Evolutionary conservation across 2,797 vertebrate genomes (phyloP).

Genomic region (Poecilia gillii): DNA sequence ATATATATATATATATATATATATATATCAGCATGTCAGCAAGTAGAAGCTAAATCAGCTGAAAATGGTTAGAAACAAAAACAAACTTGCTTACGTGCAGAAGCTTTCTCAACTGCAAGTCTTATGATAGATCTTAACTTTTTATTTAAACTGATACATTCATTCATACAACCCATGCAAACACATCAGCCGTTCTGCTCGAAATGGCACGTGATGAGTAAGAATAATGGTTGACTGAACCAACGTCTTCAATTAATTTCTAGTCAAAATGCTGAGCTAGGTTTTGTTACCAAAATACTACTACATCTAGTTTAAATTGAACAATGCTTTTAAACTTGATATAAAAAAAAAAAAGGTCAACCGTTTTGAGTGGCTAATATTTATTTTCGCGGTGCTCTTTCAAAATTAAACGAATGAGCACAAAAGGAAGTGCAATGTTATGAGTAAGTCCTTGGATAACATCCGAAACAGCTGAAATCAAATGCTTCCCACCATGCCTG

Average conservation of each 20-base stretch:
- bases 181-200: not conserved
- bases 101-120: not conserved
- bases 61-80: not conserved
- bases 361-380: not conserved
- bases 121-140: not conserved
- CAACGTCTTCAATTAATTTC: not conserved
- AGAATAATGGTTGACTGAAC: not conserved
- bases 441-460: not conserved
- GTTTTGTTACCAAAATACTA: not conserved
- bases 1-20: too few relatives aligned
- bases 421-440: not conserved
- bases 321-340: too few relatives aligned
- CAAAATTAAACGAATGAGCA: not conserved
- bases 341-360: not conserved
- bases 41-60: not conserved
- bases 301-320: not conserved
- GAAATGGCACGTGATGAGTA: not conserved
- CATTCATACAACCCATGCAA: not conserved
- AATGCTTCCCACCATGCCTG: constrained; percentile 45
- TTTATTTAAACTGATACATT: not conserved
- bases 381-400: not conserved
- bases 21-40: not conserved
- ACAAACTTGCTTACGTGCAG: not conserved
- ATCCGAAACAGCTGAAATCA: constrained; percentile 66
- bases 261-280: not conserved